Conservation (phyloP, 2,888 invertebrate genomes). For the Sinodicranocentrus sp. region DNA sequence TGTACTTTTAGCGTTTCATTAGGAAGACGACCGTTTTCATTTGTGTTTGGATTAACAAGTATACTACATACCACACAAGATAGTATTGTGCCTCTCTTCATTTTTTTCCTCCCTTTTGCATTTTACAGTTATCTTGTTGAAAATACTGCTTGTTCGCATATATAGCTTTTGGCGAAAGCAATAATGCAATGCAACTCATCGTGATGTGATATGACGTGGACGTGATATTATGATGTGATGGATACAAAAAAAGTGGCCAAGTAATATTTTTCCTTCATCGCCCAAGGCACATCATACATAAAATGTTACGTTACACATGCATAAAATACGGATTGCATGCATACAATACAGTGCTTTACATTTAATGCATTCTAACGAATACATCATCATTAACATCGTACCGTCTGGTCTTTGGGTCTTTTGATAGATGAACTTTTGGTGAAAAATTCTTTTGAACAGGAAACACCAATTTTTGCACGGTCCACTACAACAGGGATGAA, state of each 20-base stretch:
- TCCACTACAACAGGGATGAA: no score
- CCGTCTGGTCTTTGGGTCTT: background rate
- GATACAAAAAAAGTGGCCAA: constrained; percentile 66
- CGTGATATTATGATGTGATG: constrained; percentile 70
- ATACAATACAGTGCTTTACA: constrained; percentile 6
- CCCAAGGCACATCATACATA: constrained; percentile 46
- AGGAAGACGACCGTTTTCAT: constrained; percentile 43
- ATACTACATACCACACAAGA: constrained; percentile 10
- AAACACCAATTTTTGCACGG: no score
- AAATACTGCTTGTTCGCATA: constrained; percentile 60
- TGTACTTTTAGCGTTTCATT: constrained; percentile 19
- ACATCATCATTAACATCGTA: background rate
- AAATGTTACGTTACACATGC: constrained; percentile 54
- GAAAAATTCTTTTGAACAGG: no score
- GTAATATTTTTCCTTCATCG: constrained; percentile 60
- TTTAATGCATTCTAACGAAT: constrained; percentile 7
- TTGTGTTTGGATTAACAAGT: constrained; percentile 51
- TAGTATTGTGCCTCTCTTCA: constrained; percentile 42
- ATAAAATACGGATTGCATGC: constrained; percentile 5
- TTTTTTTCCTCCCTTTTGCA: constrained; percentile 58
- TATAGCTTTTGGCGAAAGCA: constrained; percentile 68
- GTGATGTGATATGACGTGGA: constrained; percentile 70
- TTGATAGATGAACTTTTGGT: background rate
- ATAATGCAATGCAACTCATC: constrained; percentile 69
- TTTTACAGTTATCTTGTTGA: constrained; percentile 70